phyloP scores from a whole-genome alignment of 2,113 vertebrate genomes.

The Bubo blakistoni region DNA sequence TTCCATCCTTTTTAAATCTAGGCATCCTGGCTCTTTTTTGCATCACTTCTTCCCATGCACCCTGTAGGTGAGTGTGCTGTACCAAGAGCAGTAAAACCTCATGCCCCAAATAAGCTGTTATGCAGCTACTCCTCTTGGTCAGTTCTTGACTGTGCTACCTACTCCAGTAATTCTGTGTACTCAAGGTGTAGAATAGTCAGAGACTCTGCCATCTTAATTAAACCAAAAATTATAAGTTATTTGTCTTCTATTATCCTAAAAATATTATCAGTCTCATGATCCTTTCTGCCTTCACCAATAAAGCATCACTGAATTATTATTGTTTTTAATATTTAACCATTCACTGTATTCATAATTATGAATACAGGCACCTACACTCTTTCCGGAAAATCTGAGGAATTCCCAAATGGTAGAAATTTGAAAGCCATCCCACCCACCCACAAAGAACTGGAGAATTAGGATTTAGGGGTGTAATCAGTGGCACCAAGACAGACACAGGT shows the following conservation, averaged over 20 bases:
- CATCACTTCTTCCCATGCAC: background rate
- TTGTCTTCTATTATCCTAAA: background rate
- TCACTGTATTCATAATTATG: background rate
- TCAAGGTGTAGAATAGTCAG: background rate
- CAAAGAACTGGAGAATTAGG: background rate
- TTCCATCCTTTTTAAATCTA: background rate
- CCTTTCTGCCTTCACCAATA: background rate
- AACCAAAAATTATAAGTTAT: background rate
- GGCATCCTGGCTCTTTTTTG: background rate
- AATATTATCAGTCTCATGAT: background rate
- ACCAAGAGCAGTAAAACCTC: background rate
- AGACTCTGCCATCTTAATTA: background rate
- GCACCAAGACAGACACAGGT: background rate
- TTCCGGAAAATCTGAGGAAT: background rate
- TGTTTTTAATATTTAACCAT: background rate
- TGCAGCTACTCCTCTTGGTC: background rate
- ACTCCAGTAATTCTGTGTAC: background rate
- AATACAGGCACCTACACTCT: too few relatives aligned
- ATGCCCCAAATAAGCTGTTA: background rate
- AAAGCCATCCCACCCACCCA: background rate
- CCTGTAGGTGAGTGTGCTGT: background rate
- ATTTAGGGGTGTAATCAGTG: background rate
- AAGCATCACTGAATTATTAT: background rate
- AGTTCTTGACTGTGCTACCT: background rate
- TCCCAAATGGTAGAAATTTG: background rate